Conservation (phyloP, 2,797 vertebrate genomes). For the Megaceryle alcyon region DNA sequence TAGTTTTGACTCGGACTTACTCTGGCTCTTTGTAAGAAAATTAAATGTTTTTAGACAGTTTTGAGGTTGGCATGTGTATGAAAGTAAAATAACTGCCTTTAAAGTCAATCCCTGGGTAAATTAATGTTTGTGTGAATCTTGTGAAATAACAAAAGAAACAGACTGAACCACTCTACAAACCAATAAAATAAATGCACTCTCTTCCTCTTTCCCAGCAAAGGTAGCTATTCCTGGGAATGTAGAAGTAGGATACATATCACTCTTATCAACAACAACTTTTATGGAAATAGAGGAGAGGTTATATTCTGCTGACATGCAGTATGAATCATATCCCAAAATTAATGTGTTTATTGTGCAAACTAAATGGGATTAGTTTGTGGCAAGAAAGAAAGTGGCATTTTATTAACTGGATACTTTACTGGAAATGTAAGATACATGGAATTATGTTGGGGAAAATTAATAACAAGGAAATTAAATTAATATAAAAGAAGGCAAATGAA, state of each 20-base stretch:
- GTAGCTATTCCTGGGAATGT: neutral
- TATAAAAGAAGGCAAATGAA: neutral
- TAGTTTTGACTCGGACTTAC: neutral
- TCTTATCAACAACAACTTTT: neutral
- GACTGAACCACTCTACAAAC: neutral
- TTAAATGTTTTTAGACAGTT: neutral
- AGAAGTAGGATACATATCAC: neutral
- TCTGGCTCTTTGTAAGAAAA: conserved; percentile 3
- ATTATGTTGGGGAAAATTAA: neutral
- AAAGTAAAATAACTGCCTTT: neutral
- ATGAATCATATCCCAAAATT: neutral
- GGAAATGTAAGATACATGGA: neutral
- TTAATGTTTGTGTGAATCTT: neutral
- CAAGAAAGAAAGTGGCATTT: neutral
- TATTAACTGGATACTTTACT: neutral
- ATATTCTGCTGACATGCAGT: neutral
- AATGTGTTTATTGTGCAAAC: neutral
- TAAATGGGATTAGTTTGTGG: neutral
- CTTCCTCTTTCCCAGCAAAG: neutral
- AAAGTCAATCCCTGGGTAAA: neutral
- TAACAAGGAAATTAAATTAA: neutral
- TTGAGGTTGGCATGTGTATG: neutral
- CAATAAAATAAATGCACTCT: neutral
- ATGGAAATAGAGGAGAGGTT: neutral
- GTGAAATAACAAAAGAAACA: neutral